Evolutionary conservation across 1,140 invertebrate genomes (phyloP), one percentile per base, ranked within the genome.

Genomic region (Acromyrmex echinatior): DNA sequence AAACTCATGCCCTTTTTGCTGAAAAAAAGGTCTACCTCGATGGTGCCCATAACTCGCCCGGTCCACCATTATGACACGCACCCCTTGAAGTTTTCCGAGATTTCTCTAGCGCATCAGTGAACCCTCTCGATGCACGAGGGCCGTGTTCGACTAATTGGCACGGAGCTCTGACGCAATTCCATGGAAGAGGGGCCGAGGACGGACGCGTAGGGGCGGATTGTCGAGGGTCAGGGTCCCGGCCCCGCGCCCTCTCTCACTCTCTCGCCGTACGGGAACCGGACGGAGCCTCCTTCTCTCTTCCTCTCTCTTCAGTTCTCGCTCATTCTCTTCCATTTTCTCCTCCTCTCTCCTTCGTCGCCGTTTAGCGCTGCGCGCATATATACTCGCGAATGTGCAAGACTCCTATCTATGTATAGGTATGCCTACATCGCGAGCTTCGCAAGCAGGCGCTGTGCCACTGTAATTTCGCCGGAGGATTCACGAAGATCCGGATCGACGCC

Each of bases 401-500:
- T 7, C 1, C 80, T 74, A 73, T 35, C 62, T 66, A 39, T 35
- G 31, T 35, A 35, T 49, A 25, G 25, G 25, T 25, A 25, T 78
- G 12, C 70, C 58, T 65, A 78, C 60, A 63, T 86, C 31, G 60
- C 73, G 45, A 45, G 14, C 28, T 86, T 58, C 25, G 93, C 91
- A 87, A 93, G 86, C 92, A 53, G 73, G 49, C 49, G 49, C 49
- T 12, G 76, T 88, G 88, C 84, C 89, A 88, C 80, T 90, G 92
- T 91, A 93, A 94, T 94, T 93, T 93, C 89, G 87, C 68, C 89
- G 90, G 89, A 88, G 91, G 92, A 93, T 93, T 93, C 92, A 92
- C 92, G 90, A 91, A 93, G 92, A 94, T 93, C 92, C 93, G 93
- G 93, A 94, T 93, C 91, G 93, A 93, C 93, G 87, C 73, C 31